Conservation (phyloP, 2,888 invertebrate genomes). For the Drosophila diplacantha region DNA sequence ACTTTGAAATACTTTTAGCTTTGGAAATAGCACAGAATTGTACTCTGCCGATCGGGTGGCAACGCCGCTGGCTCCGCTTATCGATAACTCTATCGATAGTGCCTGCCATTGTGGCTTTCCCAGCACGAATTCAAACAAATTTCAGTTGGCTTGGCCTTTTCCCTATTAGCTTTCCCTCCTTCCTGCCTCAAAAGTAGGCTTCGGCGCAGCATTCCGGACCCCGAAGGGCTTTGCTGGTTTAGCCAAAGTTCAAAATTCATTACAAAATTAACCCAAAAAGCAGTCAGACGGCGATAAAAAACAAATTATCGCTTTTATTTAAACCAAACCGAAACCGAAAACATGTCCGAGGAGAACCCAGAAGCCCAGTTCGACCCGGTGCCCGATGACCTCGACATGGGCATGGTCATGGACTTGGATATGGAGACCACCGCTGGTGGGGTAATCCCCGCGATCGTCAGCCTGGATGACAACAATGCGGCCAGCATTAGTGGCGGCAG, state of each 20-base stretch:
- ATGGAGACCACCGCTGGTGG: neutral
- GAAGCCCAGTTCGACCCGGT: no score
- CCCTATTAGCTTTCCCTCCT: neutral
- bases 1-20: neutral
- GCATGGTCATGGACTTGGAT: neutral
- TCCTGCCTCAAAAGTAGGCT: neutral
- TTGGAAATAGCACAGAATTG: neutral
- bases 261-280: neutral
- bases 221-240: neutral
- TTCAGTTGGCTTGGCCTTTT: neutral
- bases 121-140: neutral
- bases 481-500: neutral
- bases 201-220: no score
- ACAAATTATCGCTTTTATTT: neutral
- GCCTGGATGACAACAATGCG: neutral
- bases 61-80: neutral
- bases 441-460: neutral
- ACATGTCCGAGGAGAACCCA: neutral
- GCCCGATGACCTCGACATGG: neutral
- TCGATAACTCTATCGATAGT: neutral
- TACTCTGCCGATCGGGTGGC: neutral
- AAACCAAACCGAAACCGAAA: neutral
- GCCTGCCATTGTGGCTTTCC: no score
- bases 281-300: neutral
- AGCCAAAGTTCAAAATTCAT: conserved; percentile 1